A percentile compares a stretch with the other conserved stretches of the same genome.
Evolutionary conservation across 2,113 vertebrate species (phyloP).

Genomic region (Hassar affinis): DNA sequence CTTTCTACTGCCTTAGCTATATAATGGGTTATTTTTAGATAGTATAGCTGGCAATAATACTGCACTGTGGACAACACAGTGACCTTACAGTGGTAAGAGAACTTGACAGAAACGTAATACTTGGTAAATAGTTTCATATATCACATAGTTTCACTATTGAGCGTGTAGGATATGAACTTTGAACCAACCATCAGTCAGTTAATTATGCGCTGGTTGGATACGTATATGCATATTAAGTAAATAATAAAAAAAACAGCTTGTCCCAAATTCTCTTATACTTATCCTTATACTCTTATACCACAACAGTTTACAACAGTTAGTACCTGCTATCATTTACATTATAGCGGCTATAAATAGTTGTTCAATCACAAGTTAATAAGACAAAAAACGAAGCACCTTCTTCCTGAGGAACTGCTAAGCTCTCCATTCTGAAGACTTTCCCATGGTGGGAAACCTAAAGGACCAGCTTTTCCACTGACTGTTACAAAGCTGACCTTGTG

Average conservation of each 20-base stretch:
- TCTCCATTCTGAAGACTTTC: neutral
- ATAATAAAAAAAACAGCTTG: neutral
- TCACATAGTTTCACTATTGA: neutral
- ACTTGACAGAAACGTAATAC: neutral
- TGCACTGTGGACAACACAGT: neutral
- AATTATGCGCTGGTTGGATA: neutral
- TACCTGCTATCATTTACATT: too few species aligned
- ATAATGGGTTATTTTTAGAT: neutral
- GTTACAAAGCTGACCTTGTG: neutral
- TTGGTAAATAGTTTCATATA: constrained; percentile 11
- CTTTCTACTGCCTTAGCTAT: neutral
- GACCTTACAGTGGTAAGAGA: neutral
- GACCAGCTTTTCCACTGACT: neutral
- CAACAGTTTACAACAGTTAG: neutral
- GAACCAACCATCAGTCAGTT: neutral
- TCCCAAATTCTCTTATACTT: too few species aligned
- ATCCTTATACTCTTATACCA: too few species aligned
- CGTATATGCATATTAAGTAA: neutral
- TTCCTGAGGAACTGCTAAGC: neutral
- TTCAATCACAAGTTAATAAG: neutral
- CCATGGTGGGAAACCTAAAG: neutral
- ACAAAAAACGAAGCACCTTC: neutral
- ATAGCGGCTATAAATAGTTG: neutral
- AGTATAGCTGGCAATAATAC: neutral
- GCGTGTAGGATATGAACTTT: neutral